phyloP scores from a whole-genome alignment of 2,888 invertebrate species.

The Mantis religiosa region DNA sequence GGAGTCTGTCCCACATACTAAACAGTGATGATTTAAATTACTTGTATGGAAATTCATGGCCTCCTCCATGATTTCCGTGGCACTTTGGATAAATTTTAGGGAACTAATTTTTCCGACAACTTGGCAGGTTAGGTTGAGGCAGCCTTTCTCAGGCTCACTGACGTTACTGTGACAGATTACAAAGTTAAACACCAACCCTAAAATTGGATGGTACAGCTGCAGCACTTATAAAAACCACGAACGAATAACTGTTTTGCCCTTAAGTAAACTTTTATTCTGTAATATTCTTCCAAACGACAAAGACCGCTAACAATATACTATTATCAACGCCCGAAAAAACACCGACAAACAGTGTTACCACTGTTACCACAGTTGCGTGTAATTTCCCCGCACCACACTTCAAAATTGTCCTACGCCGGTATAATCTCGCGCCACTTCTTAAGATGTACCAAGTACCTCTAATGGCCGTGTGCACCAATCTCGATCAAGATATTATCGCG shows the following conservation, averaged over 20 bases:
- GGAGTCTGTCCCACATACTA: slow-evolving; percentile 28
- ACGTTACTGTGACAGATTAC: background rate
- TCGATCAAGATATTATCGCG: too few relatives aligned
- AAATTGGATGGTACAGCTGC: background rate
- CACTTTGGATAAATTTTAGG: slow-evolving; percentile 14
- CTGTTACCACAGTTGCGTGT: background rate
- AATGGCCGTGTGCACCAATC: too few relatives aligned
- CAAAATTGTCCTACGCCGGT: background rate
- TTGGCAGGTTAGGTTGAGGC: slow-evolving; percentile 11
- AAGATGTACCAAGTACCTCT: too few relatives aligned
- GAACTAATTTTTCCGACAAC: slow-evolving; percentile 19
- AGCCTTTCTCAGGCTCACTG: slow-evolving; percentile 8
- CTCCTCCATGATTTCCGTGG: slow-evolving; percentile 15
- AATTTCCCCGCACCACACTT: background rate
- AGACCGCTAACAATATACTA: background rate
- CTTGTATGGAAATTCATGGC: slow-evolving; percentile 20
- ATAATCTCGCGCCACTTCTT: background rate
- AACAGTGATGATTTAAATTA: slow-evolving; percentile 23
- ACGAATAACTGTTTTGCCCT: background rate
- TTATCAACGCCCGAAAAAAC: background rate
- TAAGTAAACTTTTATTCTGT: background rate
- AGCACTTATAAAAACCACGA: background rate
- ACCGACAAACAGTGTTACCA: background rate
- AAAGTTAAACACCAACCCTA: background rate
- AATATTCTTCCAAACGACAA: background rate